Conservation (phyloP, 2,888 invertebrate genomes). For the Hymenopus coronatus region DNA sequence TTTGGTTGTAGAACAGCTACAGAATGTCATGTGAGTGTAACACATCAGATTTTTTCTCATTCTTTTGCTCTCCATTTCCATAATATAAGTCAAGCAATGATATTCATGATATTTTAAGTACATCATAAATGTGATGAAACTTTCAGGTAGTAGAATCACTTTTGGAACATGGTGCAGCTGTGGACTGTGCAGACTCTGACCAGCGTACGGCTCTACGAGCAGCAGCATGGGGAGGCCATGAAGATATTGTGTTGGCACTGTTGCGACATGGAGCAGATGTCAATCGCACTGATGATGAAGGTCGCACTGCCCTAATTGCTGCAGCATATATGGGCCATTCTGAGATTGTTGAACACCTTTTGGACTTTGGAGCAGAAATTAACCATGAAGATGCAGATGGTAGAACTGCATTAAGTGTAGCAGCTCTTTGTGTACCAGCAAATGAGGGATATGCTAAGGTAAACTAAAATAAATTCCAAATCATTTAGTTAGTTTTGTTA, state of each 20-base stretch:
- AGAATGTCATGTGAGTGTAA: too few species aligned
- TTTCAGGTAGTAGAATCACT: slow-evolving; percentile 72
- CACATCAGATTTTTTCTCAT: too few species aligned
- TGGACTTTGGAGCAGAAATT: slow-evolving; percentile 78
- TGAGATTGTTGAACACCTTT: slow-evolving; percentile 80
- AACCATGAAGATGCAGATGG: slow-evolving; percentile 87
- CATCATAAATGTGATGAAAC: slow-evolving; percentile 20
- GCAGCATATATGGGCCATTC: slow-evolving; percentile 96
- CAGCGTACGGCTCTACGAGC: slow-evolving; percentile 86
- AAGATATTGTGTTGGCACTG: slow-evolving; percentile 73
- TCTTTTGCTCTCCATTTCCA: too few species aligned
- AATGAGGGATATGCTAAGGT: slow-evolving; percentile 67
- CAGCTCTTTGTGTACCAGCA: slow-evolving; percentile 78
- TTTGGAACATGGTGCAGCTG: slow-evolving; percentile 73
- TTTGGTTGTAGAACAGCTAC: too few species aligned
- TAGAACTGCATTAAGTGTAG: slow-evolving; percentile 83
- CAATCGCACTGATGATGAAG: slow-evolving; percentile 83
- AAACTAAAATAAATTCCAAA: not conserved
- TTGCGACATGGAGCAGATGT: slow-evolving; percentile 68
- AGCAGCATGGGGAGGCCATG: slow-evolving; percentile 93
- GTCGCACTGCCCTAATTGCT: slow-evolving; percentile 88
- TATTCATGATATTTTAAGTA: not conserved
- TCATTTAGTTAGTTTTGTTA: too few species aligned
- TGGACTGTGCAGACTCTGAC: slow-evolving; percentile 85
- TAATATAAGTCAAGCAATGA: too few species aligned